Evolutionary conservation across 2,888 invertebrate species (phyloP), one percentile per base, ranked within the genome.

Genomic region (Dynastes maya): DNA sequence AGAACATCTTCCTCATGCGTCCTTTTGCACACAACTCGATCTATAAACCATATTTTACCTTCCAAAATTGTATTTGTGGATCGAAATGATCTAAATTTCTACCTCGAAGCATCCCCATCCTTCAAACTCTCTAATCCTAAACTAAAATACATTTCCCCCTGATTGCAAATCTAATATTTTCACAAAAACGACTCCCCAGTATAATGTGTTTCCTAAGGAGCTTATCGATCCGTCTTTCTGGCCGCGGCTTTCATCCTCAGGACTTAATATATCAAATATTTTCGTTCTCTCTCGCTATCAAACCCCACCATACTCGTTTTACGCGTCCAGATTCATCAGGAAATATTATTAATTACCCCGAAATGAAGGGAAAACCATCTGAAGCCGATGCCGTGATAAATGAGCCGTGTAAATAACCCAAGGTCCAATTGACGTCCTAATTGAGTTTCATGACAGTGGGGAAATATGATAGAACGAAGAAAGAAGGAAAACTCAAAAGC

Each of bases 371-470:
- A n/a, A 29, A 32, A 63, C 29, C 27, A 32, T 32, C 63, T 11
- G 63, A 63, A 63, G 63, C 63, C 63, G 63, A 63, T 63, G 63
- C 63, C 49, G 27, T 68, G 68, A 68, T 68, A 68, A 68, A 68
- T 68, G 68, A 68, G 29, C 51, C 68, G 51, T 40, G 68, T 68
- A 68, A 68, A 68, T 68, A 68, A 68, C 51, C 63, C 51, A 29
- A 40, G 40, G 29, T 68, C 51, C 49, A 68, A 68, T 68, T 51
- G 68, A 68, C 68, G 51, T 68, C 27, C 68, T 68, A 68, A 68
- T 68, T 68, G 68, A 68, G 68, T 68, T 68, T 68, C 68, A 68
- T 68, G 68, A 53, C 68, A 29, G 68, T 32, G 63, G 32, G 22
- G 63, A 63, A 63, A 32, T 63, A 63, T 63, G 63, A 63, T 63